Conservation (phyloP, 2,888 invertebrate genomes). For the Panorpa germanica region DNA sequence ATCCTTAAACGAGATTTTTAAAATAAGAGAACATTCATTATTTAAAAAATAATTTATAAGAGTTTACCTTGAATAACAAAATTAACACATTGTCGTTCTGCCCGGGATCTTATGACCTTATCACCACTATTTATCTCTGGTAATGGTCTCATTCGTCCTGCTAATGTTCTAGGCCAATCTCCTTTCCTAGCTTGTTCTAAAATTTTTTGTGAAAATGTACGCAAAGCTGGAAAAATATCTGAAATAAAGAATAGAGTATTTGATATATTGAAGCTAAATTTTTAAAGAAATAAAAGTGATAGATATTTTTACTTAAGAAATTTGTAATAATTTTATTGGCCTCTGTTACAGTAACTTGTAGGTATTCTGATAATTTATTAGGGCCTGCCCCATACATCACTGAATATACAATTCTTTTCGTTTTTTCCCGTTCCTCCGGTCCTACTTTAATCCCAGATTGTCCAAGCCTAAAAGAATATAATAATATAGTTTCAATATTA, state of each 20-base stretch:
- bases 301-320: constrained; percentile 22
- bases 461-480: constrained; percentile 19
- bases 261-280: too few species aligned
- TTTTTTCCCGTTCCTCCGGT: constrained; percentile 25
- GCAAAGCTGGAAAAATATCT: constrained; percentile 27
- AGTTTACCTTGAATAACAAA: constrained; percentile 28
- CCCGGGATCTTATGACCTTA: constrained; percentile 17
- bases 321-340: constrained; percentile 21
- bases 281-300: not conserved
- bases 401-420: constrained; percentile 30
- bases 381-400: constrained; percentile 30
- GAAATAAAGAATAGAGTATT: too few species aligned
- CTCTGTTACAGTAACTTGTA: constrained; percentile 20
- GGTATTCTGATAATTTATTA: constrained; percentile 24
- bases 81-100: constrained; percentile 29
- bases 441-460: constrained; percentile 18
- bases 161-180: constrained; percentile 20
- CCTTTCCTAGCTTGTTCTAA: constrained; percentile 17
- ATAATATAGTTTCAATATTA: not conserved
- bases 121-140: constrained; percentile 14
- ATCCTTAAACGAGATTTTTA: constrained; percentile 18
- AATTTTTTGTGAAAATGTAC: constrained; percentile 21
- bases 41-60: constrained; percentile 1
- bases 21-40: not conserved
- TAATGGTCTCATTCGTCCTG: constrained; percentile 22